These are phyloP conservation scores for Drusus annulatus DNA, from an alignment of 1,140 invertebrate genomes.

Conservation along the genomic window DNA sequence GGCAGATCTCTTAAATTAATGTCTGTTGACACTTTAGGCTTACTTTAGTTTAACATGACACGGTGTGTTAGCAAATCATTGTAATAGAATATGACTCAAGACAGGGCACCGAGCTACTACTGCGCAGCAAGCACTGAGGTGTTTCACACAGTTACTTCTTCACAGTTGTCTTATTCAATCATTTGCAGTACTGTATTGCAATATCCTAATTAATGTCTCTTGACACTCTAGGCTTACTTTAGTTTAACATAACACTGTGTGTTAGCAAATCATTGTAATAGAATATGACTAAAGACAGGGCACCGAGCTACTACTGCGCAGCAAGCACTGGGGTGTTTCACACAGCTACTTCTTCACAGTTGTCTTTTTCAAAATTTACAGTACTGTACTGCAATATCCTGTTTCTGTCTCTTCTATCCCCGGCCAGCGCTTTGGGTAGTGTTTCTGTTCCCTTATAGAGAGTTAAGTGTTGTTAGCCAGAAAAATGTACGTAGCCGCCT, in stretches of 20 bases:
- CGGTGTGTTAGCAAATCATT: slow-evolving; percentile 42
- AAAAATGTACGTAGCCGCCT: slow-evolving; percentile 53
- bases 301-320: slow-evolving; percentile 37
- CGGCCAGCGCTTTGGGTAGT: not conserved
- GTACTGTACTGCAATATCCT: not conserved
- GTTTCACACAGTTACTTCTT: slow-evolving; percentile 35
- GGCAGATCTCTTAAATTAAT: slow-evolving; percentile 57
- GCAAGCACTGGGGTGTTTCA: slow-evolving; percentile 34
- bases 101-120: slow-evolving; percentile 50
- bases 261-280: slow-evolving; percentile 40
- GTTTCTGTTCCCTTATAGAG: not conserved
- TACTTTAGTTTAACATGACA: slow-evolving; percentile 56
- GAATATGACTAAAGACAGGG: slow-evolving; percentile 47
- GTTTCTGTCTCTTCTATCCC: not conserved
- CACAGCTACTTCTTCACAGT: slow-evolving; percentile 38
- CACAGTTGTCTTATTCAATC: slow-evolving; percentile 11
- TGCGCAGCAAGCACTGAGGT: slow-evolving; percentile 31
- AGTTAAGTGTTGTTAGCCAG: slow-evolving; percentile 53
- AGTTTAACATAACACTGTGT: slow-evolving; percentile 53
- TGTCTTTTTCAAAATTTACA: not conserved
- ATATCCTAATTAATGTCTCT: slow-evolving; percentile 45
- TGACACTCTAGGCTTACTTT: slow-evolving; percentile 53
- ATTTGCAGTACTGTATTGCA: no score
- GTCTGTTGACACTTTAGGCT: slow-evolving; percentile 53
- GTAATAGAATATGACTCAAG: slow-evolving; percentile 26